These are phyloP conservation scores for Lepidocyrtoides sp. DNA, from an alignment of 2,888 invertebrate genomes.

Conservation along the genomic window DNA sequence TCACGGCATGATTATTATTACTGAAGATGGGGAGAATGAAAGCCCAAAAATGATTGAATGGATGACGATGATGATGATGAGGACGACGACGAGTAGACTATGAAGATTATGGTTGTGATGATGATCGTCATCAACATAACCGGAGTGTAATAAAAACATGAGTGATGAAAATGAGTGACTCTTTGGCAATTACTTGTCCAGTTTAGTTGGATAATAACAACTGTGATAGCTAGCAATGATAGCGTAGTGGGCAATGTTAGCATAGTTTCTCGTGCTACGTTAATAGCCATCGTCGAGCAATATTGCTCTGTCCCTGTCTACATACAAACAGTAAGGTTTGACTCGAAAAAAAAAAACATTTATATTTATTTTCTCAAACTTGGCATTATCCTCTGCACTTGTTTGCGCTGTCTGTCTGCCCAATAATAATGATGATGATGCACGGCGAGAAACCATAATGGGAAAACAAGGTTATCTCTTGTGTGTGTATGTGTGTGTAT, in stretches of 20 bases:
- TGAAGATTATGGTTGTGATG: conserved; percentile 46
- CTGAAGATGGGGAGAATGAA: conserved; percentile 53
- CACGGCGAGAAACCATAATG: conserved; percentile 42
- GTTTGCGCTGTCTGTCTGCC: conserved; percentile 12
- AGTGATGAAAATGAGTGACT: conserved; percentile 73
- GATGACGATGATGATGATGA: conserved; percentile 56
- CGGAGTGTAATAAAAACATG: conserved; percentile 66
- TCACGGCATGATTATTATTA: conserved; percentile 21
- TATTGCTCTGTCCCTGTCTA: background rate
- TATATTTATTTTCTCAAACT: conserved; percentile 9
- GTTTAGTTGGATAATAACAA: conserved; percentile 60
- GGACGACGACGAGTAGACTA: background rate
- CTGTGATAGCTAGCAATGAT: background rate
- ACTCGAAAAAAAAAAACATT: conserved; percentile 10
- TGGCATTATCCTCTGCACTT: background rate
- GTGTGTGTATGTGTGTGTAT: background rate
- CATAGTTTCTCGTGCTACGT: conserved; percentile 6
- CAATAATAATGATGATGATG: conserved; percentile 30
- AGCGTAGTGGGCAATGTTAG: conserved; percentile 5
- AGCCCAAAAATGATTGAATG: conserved; percentile 69
- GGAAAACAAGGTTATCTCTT: conserved; percentile 72
- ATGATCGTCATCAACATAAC: conserved; percentile 67
- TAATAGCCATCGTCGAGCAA: background rate
- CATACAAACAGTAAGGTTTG: conserved; percentile 15
- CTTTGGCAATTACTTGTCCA: conserved; percentile 70